phyloP scores from a whole-genome alignment of 2,797 vertebrate genomes.

The Chelonia mydas region DNA sequence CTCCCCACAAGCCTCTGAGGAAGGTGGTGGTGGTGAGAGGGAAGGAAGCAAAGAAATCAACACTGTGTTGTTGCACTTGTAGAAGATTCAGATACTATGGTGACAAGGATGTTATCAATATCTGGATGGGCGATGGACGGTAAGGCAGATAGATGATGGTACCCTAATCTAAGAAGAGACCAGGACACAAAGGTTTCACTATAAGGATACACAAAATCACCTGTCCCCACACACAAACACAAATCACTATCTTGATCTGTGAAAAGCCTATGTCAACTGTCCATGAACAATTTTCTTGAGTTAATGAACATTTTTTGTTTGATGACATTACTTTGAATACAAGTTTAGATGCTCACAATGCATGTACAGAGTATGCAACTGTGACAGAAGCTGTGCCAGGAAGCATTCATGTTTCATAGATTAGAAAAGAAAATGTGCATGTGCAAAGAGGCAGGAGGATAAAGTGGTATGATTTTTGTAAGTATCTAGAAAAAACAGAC shows the following conservation, averaged over 20 bases:
- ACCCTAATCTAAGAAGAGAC: not conserved
- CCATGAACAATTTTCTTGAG: not conserved
- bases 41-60: not conserved
- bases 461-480: not conserved
- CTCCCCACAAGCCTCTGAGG: slow-evolving; percentile 15
- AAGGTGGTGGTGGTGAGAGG: not conserved
- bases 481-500: not conserved
- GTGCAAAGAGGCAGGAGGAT: not conserved
- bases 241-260: not conserved
- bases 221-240: not conserved
- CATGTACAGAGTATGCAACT: not conserved
- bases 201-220: not conserved
- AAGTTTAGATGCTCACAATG: not conserved
- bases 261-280: not conserved
- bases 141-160: not conserved
- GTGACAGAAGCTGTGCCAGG: not conserved
- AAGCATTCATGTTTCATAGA: not conserved
- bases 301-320: not conserved
- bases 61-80: not conserved
- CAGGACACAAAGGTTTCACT: not conserved
- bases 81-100: not conserved
- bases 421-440: not conserved
- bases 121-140: not conserved
- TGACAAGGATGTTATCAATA: not conserved
- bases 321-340: not conserved